Base-by-base conservation (phyloP, 1,140 invertebrate species). In the Drusus annulatus region DNA sequence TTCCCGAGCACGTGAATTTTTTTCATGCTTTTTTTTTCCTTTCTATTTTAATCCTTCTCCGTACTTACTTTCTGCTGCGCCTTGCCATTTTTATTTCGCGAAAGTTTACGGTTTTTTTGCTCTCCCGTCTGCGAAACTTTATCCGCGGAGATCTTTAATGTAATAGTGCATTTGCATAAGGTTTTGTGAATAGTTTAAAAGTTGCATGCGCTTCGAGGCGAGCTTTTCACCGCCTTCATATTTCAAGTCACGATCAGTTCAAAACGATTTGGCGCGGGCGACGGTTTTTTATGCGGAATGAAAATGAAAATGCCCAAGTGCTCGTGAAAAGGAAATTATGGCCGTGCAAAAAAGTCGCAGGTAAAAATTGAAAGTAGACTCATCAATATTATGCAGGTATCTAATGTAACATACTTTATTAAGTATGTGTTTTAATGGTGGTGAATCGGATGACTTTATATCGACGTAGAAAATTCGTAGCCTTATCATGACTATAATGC, bases 1-100 rank as follows among this genome's bases (percentile, higher is more conserved):
- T 65, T 65, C 76, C 62, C 15, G n/a, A n/a, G 63, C 51, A 78
- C 76, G 76, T 78, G 76, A 63, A 52, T 52, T 65, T 78, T 58
- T 36, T 0, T 36, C 54, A n/a, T 58, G 2, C n/a, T n/a, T n/a
- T n/a, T n/a, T 13, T 31, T 50, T 28, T 71, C 36, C 36, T 13
- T 45, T 71, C n/a, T n/a, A n/a, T 73, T 52, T 73, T 51, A 21
- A n/a, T 73, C 69, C 25, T 73, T 71, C 50, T 50, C 52, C 50
- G 13, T 52, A 52, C 36, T 51, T 17, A 21, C 45, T 23, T 21
- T 17, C 28, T 16, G 69, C 51, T 74, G 1, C 16, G 51, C 50
- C 10, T 74, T 56, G 10, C 23, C 21, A 65, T 65, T 65, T 65
- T 28, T 65, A 28, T 65, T 65, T 65, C 62, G 7, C 28, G 23